Evolutionary conservation across 2,113 vertebrate species (phyloP).

Genomic region (Hyla sarda): DNA sequence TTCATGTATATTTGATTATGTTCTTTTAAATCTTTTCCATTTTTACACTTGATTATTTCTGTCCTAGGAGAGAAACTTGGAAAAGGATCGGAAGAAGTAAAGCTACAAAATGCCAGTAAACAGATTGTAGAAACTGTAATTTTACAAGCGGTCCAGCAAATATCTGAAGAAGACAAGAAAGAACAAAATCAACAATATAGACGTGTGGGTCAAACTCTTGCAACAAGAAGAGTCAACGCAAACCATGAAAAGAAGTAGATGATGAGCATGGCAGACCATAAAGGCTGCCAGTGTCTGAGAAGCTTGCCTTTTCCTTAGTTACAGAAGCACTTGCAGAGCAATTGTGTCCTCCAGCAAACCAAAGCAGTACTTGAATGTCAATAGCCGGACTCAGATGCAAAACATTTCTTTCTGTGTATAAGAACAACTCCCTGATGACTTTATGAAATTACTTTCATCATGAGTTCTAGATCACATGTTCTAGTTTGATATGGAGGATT

Average conservation of each 20-base stretch:
- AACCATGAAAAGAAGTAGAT: slow-evolving; percentile 73
- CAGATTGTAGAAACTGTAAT: slow-evolving; percentile 80
- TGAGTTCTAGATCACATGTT: no score
- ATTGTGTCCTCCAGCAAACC: slow-evolving; percentile 67
- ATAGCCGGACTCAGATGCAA: slow-evolving; percentile 63
- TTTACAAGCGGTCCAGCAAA: slow-evolving; percentile 76
- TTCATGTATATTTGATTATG: neutral
- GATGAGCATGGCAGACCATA: neutral
- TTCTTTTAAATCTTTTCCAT: slow-evolving; percentile 13
- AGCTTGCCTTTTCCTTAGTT: slow-evolving; percentile 67
- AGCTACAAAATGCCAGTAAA: slow-evolving; percentile 76
- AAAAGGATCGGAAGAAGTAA: slow-evolving; percentile 73
- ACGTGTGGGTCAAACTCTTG: slow-evolving; percentile 57
- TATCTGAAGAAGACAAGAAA: slow-evolving; percentile 73
- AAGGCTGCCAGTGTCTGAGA: slow-evolving; percentile 38
- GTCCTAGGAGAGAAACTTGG: slow-evolving; percentile 74
- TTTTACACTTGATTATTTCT: slow-evolving; percentile 21
- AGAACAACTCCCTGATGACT: slow-evolving; percentile 60
- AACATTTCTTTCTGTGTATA: slow-evolving; percentile 62
- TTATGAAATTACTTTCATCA: slow-evolving; percentile 60
- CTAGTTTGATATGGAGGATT: slow-evolving; percentile 57
- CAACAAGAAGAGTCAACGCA: slow-evolving; percentile 68
- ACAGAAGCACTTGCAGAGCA: slow-evolving; percentile 64
- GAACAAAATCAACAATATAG: slow-evolving; percentile 59
- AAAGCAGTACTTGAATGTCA: slow-evolving; percentile 67